Base-by-base conservation (phyloP, 1,140 invertebrate species). In the Phymastichus coffea region DNA sequence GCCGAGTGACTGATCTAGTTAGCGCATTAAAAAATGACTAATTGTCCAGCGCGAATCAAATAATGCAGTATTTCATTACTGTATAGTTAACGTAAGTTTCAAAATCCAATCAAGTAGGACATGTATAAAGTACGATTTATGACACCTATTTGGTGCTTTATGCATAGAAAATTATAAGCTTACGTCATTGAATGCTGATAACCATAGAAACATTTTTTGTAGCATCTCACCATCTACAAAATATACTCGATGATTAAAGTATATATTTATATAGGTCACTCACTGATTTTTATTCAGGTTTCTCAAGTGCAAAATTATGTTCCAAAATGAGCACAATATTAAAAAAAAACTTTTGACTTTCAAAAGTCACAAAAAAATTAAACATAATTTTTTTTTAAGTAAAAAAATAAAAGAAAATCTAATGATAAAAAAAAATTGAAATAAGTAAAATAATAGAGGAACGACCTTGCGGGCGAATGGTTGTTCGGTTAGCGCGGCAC, bases 1-100 rank as follows among this genome's bases (percentile, higher is more conserved):
- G 43, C 26, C 9, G 57, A 54, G 57, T 54, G 51, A 60, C 51
- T 60, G 51, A 60, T 60, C n/a, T 60, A 60, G 49, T 60, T 60
- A 60, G 43, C 17, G 48, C 51, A 40, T 47, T 3, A 54, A 53
- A 60, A n/a, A n/a, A 54, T 28, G 3, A 54, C 51, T 48, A 46
- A 28, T 53, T 54, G 57, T 60, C 40, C 49, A 40, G 33, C n/a
- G 25, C 30, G 26, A 9, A 48, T 53, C n/a, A 15, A 4, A 48
- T 33, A 12, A 25, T 28, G 30, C 57, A 40, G 57, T 60, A 51
- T 43, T 51, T 20, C 20, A 19, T 49, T 49, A 46, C 40, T 46
- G 41, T 59, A 55, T 15, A 46, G 2, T 43, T 23, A 33, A 51
- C 9, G 26, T 30, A 52, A 59, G 19, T 37, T 46, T 53, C n/a